Evolutionary conservation across 1,140 invertebrate species (phyloP).

Genomic region (Aricia agestis): DNA sequence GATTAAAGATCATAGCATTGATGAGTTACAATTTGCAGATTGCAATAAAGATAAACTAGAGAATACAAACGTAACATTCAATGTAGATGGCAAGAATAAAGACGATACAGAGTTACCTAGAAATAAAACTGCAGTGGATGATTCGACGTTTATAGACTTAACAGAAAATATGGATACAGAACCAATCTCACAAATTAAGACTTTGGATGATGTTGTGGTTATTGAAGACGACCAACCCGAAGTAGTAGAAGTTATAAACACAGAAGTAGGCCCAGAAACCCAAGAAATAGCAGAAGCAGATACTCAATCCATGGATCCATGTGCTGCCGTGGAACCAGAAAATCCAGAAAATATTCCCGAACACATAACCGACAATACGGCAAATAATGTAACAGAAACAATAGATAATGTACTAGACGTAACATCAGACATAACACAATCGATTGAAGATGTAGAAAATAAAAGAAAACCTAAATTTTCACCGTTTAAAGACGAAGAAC

Average conservation of each 20-base stretch:
- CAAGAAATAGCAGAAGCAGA: conserved; percentile 59
- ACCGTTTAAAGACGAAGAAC: conserved; percentile 59
- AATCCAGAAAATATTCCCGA: background rate
- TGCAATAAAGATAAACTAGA: conserved; percentile 40
- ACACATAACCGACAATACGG: background rate
- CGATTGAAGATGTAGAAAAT: conserved; percentile 24
- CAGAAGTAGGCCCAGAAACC: conserved; percentile 34
- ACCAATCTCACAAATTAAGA: conserved; percentile 24
- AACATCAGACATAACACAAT: conserved; percentile 27
- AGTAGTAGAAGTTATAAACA: conserved; percentile 29
- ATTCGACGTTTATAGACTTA: conserved; percentile 36
- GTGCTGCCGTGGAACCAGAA: conserved; percentile 21
- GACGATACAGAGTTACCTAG: conserved; percentile 47
- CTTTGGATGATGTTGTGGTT: conserved; percentile 34
- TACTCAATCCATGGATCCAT: conserved; percentile 46
- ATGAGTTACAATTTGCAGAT: background rate
- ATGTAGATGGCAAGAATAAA: conserved; percentile 27
- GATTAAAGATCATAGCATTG: conserved; percentile 8
- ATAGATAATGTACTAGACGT: conserved; percentile 16
- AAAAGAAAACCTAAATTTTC: conserved; percentile 36
- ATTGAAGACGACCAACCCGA: conserved; percentile 37
- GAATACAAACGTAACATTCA: conserved; percentile 2
- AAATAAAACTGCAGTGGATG: conserved; percentile 46
- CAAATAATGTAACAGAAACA: conserved; percentile 17
- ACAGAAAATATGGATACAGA: conserved; percentile 61